phyloP scores from a whole-genome alignment of 2,888 invertebrate species.

The Leucophenga maculata region DNA sequence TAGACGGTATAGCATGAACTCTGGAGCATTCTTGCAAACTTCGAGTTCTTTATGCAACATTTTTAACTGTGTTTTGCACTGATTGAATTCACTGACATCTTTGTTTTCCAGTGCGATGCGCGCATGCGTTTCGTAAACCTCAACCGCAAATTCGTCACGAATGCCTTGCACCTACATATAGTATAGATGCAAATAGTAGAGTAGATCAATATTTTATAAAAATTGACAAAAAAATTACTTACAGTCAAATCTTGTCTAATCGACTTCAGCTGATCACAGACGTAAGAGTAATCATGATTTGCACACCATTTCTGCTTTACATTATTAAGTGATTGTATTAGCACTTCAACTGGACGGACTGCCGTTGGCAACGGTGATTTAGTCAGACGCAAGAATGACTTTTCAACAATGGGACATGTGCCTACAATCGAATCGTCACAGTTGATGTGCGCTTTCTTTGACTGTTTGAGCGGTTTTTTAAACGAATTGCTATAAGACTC shows the following conservation, averaged over 20 bases:
- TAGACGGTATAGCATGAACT: slow-evolving; percentile 97
- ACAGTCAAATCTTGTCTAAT: slow-evolving; percentile 99
- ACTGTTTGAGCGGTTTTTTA: too few species aligned
- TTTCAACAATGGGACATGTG: slow-evolving; percentile 94
- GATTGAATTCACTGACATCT: slow-evolving; percentile 99
- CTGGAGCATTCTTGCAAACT: slow-evolving; percentile 81
- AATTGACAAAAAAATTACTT: slow-evolving; percentile 65
- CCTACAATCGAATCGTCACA: slow-evolving; percentile 88
- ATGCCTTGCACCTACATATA: slow-evolving; percentile 95
- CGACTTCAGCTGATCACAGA: slow-evolving; percentile 98
- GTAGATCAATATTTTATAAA: slow-evolving; percentile 31
- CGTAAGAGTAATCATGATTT: slow-evolving; percentile 94
- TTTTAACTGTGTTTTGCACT: slow-evolving; percentile 98
- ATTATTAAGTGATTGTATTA: slow-evolving; percentile 87
- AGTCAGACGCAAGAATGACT: slow-evolving; percentile 95
- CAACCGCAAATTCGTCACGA: slow-evolving; percentile 93
- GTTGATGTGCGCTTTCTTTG: too few species aligned
- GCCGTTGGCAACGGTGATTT: slow-evolving; percentile 94
- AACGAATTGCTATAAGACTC: too few species aligned
- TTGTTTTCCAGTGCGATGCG: slow-evolving; percentile 97
- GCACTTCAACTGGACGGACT: slow-evolving; percentile 91
- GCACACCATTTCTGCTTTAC: slow-evolving; percentile 93
- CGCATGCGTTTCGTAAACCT: slow-evolving; percentile 99
- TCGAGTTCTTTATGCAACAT: slow-evolving; percentile 90
- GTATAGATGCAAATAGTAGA: too few species aligned